These are phyloP conservation scores for Uloborus plumipes DNA, from an alignment of 2,888 invertebrate species.

Conservation along the genomic window DNA sequence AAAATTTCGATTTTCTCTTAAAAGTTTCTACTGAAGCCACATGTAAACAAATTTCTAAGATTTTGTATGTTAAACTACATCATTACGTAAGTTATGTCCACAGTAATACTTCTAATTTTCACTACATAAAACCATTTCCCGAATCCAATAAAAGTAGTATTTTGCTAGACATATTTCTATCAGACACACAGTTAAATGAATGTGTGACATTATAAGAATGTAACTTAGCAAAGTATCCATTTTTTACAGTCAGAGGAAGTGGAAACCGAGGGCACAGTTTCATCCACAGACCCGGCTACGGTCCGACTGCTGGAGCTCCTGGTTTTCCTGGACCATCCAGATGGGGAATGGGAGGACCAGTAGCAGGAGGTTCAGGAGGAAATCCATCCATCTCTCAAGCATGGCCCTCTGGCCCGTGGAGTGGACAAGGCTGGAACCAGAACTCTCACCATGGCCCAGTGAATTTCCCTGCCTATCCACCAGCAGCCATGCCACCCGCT, in stretches of 20 bases:
- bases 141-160: too few relatives aligned
- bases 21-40: too few relatives aligned
- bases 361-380: conserved; percentile 17
- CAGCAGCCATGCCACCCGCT: conserved; percentile 35
- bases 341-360: conserved; percentile 61
- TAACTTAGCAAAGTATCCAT: background rate
- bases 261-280: conserved; percentile 61
- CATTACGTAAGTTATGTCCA: too few relatives aligned
- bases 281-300: conserved; percentile 61
- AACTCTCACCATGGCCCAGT: conserved; percentile 20
- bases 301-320: conserved; percentile 19
- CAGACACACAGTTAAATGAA: too few relatives aligned
- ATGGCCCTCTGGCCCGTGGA: conserved; percentile 53
- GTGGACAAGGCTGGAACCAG: conserved; percentile 16
- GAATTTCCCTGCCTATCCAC: conserved; percentile 50
- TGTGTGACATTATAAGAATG: too few relatives aligned
- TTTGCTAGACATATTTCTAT: too few relatives aligned
- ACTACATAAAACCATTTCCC: too few relatives aligned
- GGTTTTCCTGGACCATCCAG: conserved; percentile 43
- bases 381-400: conserved; percentile 47
- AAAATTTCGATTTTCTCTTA: too few relatives aligned
- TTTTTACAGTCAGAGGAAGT: conserved; percentile 39
- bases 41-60: too few relatives aligned
- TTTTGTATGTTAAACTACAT: too few relatives aligned
- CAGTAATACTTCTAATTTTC: too few relatives aligned